Conservation (phyloP, 2,888 invertebrate species). For the Drosophila demipolita region DNA sequence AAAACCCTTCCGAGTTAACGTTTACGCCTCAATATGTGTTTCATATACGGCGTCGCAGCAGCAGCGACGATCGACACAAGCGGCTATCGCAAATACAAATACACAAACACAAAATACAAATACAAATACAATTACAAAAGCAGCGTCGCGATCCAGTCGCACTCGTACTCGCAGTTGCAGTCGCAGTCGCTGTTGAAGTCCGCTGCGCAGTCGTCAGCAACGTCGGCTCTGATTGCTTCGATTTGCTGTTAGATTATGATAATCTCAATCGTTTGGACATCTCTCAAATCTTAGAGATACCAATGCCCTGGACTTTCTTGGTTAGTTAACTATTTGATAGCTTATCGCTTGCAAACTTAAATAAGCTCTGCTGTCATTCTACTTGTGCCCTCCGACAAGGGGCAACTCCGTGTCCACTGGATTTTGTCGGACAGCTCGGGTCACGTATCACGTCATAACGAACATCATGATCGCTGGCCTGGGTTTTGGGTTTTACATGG, state of each 20-base stretch:
- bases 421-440: constrained; percentile 5
- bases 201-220: background rate
- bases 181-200: constrained; percentile 1
- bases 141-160: constrained; percentile 32
- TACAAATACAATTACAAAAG: constrained; percentile 44
- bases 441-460: constrained; percentile 12
- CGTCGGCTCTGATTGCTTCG: constrained; percentile 17
- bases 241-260: constrained; percentile 28
- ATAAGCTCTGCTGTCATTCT: constrained; percentile 49
- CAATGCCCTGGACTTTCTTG: background rate
- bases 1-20: constrained; percentile 76
- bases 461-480: constrained; percentile 21
- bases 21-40: constrained; percentile 46
- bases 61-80: constrained; percentile 53
- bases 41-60: constrained; percentile 26
- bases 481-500: constrained; percentile 2
- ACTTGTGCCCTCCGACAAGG: constrained; percentile 53
- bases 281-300: background rate
- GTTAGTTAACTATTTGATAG: background rate
- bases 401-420: constrained; percentile 30
- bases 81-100: constrained; percentile 50
- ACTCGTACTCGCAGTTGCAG: constrained; percentile 13
- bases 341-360: background rate
- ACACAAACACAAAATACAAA: constrained; percentile 45
- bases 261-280: constrained; percentile 24